Evolutionary conservation across 92 coral and sea anemone species (phyloP).

Genomic region (Porites lobata): DNA sequence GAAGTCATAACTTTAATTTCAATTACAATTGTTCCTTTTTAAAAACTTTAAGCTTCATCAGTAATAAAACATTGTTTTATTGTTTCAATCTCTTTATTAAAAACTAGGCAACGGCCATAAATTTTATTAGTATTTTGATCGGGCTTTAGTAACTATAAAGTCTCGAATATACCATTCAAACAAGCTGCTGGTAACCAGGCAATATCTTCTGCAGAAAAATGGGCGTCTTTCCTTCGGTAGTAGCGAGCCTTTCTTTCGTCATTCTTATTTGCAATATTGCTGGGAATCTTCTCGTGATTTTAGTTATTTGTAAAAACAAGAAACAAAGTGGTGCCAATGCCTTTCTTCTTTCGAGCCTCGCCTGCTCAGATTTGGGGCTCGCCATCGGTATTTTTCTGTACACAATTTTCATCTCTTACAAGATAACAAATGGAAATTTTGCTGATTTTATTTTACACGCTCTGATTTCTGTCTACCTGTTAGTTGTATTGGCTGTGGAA

Average conservation of each 20-base stretch:
- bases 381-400: background rate
- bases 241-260: background rate
- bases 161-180: too few relatives aligned
- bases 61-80: too few relatives aligned
- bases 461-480: background rate
- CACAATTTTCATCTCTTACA: background rate
- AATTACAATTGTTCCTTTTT: too few relatives aligned
- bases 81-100: too few relatives aligned
- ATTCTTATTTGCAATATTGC: constrained; percentile 4
- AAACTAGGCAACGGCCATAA: too few relatives aligned
- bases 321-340: background rate
- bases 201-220: background rate
- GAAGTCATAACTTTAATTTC: too few relatives aligned
- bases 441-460: background rate
- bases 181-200: too few relatives aligned
- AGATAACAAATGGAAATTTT: too few relatives aligned
- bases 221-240: background rate
- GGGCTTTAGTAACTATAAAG: too few relatives aligned
- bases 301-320: background rate
- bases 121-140: too few relatives aligned
- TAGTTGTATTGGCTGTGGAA: background rate
- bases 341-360: constrained; percentile 6
- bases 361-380: background rate
- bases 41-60: too few relatives aligned
- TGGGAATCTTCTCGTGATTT: constrained; percentile 23